Percentiles rank a stretch among this genome's conserved stretches.
Conservation (phyloP, 1,140 invertebrate genomes). For the Linepithema humile region DNA sequence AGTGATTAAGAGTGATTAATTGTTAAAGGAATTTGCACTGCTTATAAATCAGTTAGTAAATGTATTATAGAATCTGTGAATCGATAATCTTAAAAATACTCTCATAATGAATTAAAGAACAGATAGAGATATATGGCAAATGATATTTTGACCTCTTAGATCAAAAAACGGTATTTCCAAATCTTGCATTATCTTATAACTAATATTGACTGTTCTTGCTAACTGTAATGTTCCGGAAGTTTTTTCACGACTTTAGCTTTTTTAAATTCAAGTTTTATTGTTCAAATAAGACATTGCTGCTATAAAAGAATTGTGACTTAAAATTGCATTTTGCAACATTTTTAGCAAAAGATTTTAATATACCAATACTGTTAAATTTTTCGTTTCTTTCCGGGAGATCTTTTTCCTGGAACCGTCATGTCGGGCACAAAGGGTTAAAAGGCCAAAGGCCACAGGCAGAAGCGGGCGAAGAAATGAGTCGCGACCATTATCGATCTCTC, state of each 20-base stretch:
- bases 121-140: not conserved
- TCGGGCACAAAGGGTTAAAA: not conserved
- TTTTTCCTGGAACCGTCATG: not conserved
- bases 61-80: not conserved
- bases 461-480: not conserved
- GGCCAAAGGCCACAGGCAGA: not conserved
- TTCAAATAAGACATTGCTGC: conserved; percentile 5
- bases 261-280: not conserved
- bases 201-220: not conserved
- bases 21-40: not conserved
- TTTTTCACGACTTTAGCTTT: not conserved
- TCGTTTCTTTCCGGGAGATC: not conserved
- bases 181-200: not conserved
- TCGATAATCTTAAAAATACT: conserved; percentile 21
- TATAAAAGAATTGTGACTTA: not conserved
- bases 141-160: not conserved
- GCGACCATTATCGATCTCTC: conserved; percentile 30
- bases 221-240: conserved; percentile 1
- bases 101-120: not conserved
- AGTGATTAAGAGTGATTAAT: not conserved
- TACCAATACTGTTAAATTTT: not conserved
- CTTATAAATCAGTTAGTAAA: not conserved
- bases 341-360: not conserved
- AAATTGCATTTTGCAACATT: not conserved
- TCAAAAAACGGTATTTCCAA: not conserved